These are phyloP conservation scores for Nemotelus pantherinus DNA, from an alignment of 2,888 invertebrate genomes.

Conservation along the genomic window DNA sequence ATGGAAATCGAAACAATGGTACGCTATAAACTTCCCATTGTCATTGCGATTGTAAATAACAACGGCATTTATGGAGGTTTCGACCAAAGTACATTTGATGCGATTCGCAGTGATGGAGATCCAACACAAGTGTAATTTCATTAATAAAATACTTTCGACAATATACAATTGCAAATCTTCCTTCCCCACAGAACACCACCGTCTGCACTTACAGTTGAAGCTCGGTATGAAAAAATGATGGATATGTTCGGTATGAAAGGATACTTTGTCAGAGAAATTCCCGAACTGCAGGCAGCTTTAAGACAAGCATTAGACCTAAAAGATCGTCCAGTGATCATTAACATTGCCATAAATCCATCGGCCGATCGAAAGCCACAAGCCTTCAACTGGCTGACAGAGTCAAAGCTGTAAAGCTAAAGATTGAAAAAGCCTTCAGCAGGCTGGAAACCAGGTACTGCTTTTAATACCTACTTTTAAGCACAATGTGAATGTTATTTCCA, in stretches of 20 bases:
- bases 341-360: conserved; percentile 87
- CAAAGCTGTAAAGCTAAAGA: conserved; percentile 75
- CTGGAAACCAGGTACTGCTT: too few species aligned
- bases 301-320: conserved; percentile 72
- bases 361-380: conserved; percentile 91
- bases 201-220: conserved; percentile 78
- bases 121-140: conserved; percentile 76
- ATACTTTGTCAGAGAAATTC: conserved; percentile 79
- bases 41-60: conserved; percentile 93
- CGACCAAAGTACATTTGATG: conserved; percentile 77
- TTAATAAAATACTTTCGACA: not conserved
- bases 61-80: conserved; percentile 94
- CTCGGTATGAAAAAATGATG: conserved; percentile 91
- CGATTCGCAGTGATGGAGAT: conserved; percentile 76
- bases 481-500: too few species aligned
- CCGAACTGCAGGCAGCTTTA: conserved; percentile 79
- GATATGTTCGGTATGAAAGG: conserved; percentile 85
- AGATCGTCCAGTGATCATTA: conserved; percentile 86
- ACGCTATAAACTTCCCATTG: conserved; percentile 90
- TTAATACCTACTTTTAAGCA: too few species aligned
- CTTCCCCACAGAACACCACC: conserved; percentile 78
- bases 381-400: conserved; percentile 92
- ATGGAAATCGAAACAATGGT: conserved; percentile 98
- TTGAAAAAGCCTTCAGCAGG: too few species aligned
- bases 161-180: conserved; percentile 2